phyloP scores from a whole-genome alignment of 2,113 vertebrate species.

The Clarias magur region DNA sequence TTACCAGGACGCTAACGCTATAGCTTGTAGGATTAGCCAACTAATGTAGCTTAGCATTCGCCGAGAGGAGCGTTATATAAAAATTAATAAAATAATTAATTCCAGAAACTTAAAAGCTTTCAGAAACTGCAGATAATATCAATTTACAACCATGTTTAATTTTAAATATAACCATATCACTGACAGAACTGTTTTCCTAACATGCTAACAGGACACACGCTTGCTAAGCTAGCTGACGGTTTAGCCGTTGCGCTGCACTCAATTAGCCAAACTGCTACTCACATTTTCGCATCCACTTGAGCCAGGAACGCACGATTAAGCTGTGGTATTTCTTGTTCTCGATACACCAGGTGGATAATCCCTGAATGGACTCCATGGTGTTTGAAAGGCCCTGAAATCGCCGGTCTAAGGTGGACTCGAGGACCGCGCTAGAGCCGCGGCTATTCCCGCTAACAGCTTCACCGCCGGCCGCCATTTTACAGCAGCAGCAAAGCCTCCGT shows the following conservation, averaged over 20 bases:
- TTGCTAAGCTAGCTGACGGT: neutral
- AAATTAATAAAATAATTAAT: no score
- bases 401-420: conserved; percentile 84
- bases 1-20: no score
- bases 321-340: conserved; percentile 94
- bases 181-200: neutral
- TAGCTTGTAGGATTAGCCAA: no score
- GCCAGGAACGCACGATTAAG: conserved; percentile 88
- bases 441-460: conserved; percentile 59
- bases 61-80: no score
- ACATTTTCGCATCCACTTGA: conserved; percentile 91
- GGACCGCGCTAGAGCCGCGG: conserved; percentile 67
- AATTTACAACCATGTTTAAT: no score
- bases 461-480: conserved; percentile 86
- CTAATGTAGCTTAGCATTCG: no score
- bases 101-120: no score
- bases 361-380: conserved; percentile 96
- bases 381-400: conserved; percentile 85
- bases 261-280: conserved; percentile 67
- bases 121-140: no score
- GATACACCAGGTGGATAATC: conserved; percentile 90
- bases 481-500: neutral
- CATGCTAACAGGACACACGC: neutral
- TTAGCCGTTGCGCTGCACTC: neutral
- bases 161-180: no score